Evolutionary conservation across 2,797 vertebrate species (phyloP).

Genomic region (Gallinago stenura): DNA sequence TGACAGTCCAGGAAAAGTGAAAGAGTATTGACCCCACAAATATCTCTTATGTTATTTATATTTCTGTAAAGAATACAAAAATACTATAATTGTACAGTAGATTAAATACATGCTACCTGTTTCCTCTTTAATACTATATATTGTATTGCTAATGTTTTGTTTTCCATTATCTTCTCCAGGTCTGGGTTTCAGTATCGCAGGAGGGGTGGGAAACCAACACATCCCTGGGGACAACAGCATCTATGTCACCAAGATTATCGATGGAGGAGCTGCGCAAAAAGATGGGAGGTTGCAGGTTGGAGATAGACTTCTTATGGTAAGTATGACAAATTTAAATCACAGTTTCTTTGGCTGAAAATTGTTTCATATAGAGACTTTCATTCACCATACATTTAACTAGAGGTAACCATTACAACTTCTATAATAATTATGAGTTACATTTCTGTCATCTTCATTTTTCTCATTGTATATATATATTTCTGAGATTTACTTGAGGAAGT

Average conservation of each 20-base stretch:
- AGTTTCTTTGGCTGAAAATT: background rate
- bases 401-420: background rate
- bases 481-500: background rate
- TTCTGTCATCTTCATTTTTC: background rate
- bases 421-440: background rate
- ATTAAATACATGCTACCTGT: background rate
- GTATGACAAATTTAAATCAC: background rate
- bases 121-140: background rate
- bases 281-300: constrained; percentile 92
- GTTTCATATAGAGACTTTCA: background rate
- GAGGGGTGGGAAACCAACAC: constrained; percentile 97
- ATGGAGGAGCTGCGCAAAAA: constrained; percentile 95
- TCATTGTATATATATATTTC: background rate
- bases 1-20: background rate
- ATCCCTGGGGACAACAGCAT: constrained; percentile 98
- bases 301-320: constrained; percentile 94
- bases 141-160: background rate
- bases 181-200: constrained; percentile 96
- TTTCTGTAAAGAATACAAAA: background rate
- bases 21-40: background rate
- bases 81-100: background rate
- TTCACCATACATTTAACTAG: background rate
- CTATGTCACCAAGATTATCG: constrained; percentile 97
- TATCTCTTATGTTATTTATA: background rate
- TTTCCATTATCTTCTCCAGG: constrained; percentile 76